Conservation (phyloP, 2,888 invertebrate species). For the Drosophila planitibia region DNA sequence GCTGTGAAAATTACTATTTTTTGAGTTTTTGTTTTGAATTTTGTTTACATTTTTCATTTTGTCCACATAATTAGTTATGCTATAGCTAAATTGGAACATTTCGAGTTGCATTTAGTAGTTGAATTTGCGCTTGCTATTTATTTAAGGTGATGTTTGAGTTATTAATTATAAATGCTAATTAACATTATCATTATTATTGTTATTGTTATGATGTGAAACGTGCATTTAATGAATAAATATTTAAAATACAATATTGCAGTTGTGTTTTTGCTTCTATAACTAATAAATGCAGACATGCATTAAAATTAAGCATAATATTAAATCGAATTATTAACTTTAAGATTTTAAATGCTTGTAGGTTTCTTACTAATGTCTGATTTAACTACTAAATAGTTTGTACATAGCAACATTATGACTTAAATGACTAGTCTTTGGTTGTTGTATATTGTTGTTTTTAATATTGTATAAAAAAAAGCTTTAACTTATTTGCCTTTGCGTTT, state of each 20-base stretch:
- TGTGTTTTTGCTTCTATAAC: conserved; percentile 48
- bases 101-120: conserved; percentile 74
- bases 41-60: conserved; percentile 47
- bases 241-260: conserved; percentile 81
- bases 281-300: conserved; percentile 56
- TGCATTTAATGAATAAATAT: conserved; percentile 77
- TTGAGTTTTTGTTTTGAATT: conserved; percentile 35
- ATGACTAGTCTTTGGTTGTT: conserved; percentile 84
- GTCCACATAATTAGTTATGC: conserved; percentile 71
- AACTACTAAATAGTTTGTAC: conserved; percentile 66
- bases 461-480: conserved; percentile 63
- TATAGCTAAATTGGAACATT: conserved; percentile 79
- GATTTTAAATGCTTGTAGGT: conserved; percentile 12
- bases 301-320: conserved; percentile 41
- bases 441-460: conserved; percentile 38
- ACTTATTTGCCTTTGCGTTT: conserved; percentile 59
- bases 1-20: conserved; percentile 37
- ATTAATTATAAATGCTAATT: conserved; percentile 68
- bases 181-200: conserved; percentile 63
- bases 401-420: conserved; percentile 77
- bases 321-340: conserved; percentile 57
- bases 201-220: conserved; percentile 44
- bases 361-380: conserved; percentile 19
- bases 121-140: conserved; percentile 46
- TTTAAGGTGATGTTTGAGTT: conserved; percentile 56